Percentiles rank a stretch among this genome's conserved stretches.
Evolutionary conservation across 2,888 invertebrate genomes (phyloP).

Genomic region (Seladonia tumulorum): DNA sequence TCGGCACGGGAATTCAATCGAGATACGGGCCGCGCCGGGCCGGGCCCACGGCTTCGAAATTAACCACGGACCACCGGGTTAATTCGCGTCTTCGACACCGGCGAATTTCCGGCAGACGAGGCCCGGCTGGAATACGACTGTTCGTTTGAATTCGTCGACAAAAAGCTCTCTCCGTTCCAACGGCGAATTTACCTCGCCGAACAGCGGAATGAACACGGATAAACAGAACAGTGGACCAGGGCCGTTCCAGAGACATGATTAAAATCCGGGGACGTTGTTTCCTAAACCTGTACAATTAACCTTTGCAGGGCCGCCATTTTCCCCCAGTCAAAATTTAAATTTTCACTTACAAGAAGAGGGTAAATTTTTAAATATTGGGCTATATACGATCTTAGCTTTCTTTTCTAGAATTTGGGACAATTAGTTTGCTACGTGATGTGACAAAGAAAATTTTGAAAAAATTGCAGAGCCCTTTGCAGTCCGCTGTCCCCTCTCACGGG

Average conservation of each 20-base stretch:
- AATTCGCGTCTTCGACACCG: constrained; percentile 29
- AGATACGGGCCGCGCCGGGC: constrained; percentile 51
- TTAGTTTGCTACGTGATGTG: too few relatives aligned
- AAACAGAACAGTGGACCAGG: not conserved
- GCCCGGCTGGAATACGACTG: not conserved
- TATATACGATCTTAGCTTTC: too few relatives aligned
- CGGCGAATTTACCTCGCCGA: not conserved
- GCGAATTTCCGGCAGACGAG: not conserved
- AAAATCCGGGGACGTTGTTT: too few relatives aligned
- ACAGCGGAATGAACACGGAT: not conserved
- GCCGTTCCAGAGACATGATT: not conserved
- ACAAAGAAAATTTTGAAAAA: too few relatives aligned
- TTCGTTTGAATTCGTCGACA: not conserved
- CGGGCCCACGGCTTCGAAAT: constrained; percentile 40
- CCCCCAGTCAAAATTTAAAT: too few relatives aligned
- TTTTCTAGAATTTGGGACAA: too few relatives aligned
- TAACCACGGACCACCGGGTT: constrained; percentile 35
- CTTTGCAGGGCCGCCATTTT: too few relatives aligned
- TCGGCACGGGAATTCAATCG: constrained; percentile 50
- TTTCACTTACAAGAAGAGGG: too few relatives aligned
- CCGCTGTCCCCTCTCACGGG: too few relatives aligned
- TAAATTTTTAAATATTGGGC: too few relatives aligned
- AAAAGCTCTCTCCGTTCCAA: not conserved
- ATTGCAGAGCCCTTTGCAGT: too few relatives aligned
- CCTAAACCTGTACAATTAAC: too few relatives aligned